Evolutionary conservation across 2,797 vertebrate genomes (phyloP), one percentile per base, ranked within the genome.

Genomic region (Thripadectes ignobilis): DNA sequence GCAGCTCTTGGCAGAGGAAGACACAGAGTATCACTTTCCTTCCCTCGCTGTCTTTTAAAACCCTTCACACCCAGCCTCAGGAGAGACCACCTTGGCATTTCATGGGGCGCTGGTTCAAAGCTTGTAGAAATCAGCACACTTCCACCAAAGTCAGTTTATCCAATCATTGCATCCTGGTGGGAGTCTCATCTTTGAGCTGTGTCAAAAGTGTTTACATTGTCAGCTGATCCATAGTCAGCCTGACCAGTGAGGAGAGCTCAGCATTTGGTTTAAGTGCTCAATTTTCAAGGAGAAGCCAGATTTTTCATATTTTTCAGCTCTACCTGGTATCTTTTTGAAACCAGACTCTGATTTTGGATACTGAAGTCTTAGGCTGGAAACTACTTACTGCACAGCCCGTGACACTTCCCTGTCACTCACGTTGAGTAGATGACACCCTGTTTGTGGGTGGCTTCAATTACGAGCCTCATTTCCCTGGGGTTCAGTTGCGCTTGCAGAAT

Each of bases 401-500:
- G 71, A 41, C 5, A 1, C 41, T 54, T 4, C 3, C 41, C 39
- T 65, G 75, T 89, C 71, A 55, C 30, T 88, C 76, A 17, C 4
- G 9, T 16, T 77, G 89, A 75, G 68, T 23, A 63, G 82, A 52
- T 88, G 38, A 39, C 39, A 81, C 43, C 39, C 79, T 39, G 4
- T 73, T 92, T 92, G 39, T 66, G 52, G 62, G 51, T 52, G 88
- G 85, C 78, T 89, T 95, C 79, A 27, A 34, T 94, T 93, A 92
- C 67, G 0, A 86, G 82, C 80, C 38, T 91, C 62, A 22, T 59
- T 93, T 80, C 76, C n/a, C 52, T 1, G 3, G 82, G 91, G 81
- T 76, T 92, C 85, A 67, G 73, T 88, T 95, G 85, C 89, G 75
- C 82, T 77, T 89, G 59, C 62, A 55, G 78, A 71, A 58, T 81